Evolutionary conservation across 2,888 invertebrate genomes (phyloP).

Genomic region (Stenurella melanura): DNA sequence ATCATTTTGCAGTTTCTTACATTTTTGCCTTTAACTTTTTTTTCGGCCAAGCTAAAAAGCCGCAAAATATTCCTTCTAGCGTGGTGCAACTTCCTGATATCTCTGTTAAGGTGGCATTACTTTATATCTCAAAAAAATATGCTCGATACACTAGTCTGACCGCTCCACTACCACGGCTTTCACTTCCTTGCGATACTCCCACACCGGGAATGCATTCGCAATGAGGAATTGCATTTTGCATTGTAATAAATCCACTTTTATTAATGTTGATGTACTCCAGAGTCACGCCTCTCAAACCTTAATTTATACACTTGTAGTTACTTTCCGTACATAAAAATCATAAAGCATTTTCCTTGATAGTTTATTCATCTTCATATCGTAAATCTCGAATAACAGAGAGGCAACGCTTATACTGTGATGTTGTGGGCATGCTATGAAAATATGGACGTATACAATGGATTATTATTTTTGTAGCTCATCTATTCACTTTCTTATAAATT

Average conservation of each 20-base stretch:
- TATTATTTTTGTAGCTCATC: constrained; percentile 25
- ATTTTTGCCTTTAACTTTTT: no score
- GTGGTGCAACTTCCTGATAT: no score
- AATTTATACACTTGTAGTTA: constrained; percentile 18
- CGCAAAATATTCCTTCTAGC: no score
- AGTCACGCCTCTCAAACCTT: constrained; percentile 17
- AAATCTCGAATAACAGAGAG: constrained; percentile 32
- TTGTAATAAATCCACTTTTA: constrained; percentile 29
- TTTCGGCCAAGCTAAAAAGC: no score
- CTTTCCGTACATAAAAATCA: constrained; percentile 1
- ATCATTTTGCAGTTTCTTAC: no score
- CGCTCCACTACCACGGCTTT: no score
- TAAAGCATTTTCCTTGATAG: constrained; percentile 1
- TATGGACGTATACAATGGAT: constrained; percentile 28
- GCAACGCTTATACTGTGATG: constrained; percentile 18
- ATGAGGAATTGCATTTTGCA: constrained; percentile 28
- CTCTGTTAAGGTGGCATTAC: no score
- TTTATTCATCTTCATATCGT: constrained; percentile 23
- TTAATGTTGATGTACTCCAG: constrained; percentile 20
- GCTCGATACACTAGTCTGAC: no score
- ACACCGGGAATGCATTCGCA: constrained; percentile 26
- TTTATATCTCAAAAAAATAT: no score
- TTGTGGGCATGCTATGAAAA: constrained; percentile 33
- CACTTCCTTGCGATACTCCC: constrained; percentile 33
- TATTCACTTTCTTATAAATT: constrained; percentile 32